Base-by-base conservation (phyloP, 2,888 invertebrate species). In the Sepioteuthis lessoniana region DNA sequence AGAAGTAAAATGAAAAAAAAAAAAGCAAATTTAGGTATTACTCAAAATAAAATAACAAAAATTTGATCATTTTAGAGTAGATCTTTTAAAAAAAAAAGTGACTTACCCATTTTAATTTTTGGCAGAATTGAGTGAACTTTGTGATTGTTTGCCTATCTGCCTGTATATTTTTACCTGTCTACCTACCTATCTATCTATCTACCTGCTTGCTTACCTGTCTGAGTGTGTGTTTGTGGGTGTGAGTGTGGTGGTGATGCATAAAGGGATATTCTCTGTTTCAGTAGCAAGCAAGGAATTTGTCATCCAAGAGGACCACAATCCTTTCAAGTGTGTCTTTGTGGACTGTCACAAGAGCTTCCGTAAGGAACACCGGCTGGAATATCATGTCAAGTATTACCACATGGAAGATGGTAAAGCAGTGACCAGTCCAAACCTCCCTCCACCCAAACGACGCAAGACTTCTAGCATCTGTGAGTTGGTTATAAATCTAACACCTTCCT, bases 341-440 rank as follows among this genome's bases (percentile, higher is more conserved):
- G 98, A 98, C 1, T 99, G 99, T 97, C 98, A 98, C 94, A 99
- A 99, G 97, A 98, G 98, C 95, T 99, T 99, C 97, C 98, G 99
- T 13, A 99, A 99, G 96, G 98, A 99, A 96, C 98, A 98, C 95
- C 98, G 99, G 93, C 97, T 99, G 21, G 98, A 98, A 95, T 99
- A 99, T 98, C 99, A 99, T 97, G 98, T 99, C 91, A 99, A 99
- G 96, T 99, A 99, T 97, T 99, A 99, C 97, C 99, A 99, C 97
- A 95, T 95, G 10, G 95, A 96, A 13, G 95, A 96, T 38, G 95
- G 95, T 21, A 94, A 94, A 16, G 94, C 95, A 4, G 93, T 94
- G 25, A 94, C 94, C 16, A 60, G 38, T 38, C 50, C 93, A 50
- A 94, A 94, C 35, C 93, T 94, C 28, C 94, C 95, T 28, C 95